These are phyloP conservation scores for Pholis gunnellus DNA, from an alignment of 2,113 vertebrate genomes.

Conservation along the genomic window DNA sequence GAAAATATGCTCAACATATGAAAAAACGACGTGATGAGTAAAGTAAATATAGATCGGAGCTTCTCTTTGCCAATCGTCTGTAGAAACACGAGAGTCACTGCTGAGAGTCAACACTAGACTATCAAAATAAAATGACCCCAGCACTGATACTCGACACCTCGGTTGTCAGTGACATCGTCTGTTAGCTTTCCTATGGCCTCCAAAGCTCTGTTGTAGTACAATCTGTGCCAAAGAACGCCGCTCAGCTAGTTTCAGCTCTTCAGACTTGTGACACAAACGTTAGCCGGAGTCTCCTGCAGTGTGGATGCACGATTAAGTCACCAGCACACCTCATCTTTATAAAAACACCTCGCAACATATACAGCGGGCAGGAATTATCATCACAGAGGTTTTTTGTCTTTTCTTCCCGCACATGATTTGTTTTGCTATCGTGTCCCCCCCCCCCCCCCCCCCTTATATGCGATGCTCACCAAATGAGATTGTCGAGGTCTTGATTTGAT, in stretches of 20 bases:
- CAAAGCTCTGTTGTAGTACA: background rate
- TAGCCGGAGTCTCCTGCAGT: background rate
- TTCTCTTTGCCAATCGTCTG: no score
- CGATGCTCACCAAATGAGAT: slow-evolving; percentile 53
- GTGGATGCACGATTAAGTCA: slow-evolving; percentile 25
- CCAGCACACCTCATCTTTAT: slow-evolving; percentile 16
- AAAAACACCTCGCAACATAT: slow-evolving; percentile 40
- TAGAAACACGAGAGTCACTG: no score
- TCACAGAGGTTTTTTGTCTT: background rate
- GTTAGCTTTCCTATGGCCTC: background rate
- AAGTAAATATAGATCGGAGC: background rate
- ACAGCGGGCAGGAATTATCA: slow-evolving; percentile 43
- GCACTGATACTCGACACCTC: no score
- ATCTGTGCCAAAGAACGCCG: background rate
- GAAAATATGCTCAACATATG: no score
- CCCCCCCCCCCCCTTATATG: background rate
- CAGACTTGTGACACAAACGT: no score
- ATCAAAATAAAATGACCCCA: no score
- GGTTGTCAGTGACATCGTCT: background rate
- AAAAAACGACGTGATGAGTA: no score
- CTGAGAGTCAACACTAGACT: no score
- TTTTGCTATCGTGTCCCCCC: slow-evolving; percentile 36
- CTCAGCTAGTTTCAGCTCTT: background rate
- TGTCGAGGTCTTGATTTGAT: slow-evolving; percentile 69
- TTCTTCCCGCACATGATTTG: slow-evolving; percentile 20